These are phyloP conservation scores for Pterobdella sp. DNA, from an alignment of 2,888 invertebrate species.

Conservation along the genomic window DNA sequence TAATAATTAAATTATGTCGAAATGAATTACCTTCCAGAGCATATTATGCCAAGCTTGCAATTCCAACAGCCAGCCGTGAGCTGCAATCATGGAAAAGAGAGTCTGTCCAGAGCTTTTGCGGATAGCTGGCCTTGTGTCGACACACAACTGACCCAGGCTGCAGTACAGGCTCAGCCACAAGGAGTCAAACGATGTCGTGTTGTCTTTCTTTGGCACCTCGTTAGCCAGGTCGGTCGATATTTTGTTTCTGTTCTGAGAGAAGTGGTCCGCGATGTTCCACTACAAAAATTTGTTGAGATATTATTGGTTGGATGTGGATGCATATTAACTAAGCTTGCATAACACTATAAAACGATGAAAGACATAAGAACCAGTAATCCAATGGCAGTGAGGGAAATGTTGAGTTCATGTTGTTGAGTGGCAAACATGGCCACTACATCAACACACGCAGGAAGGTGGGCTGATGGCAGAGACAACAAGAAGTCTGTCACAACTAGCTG, in stretches of 20 bases:
- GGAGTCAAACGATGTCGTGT: conserved; percentile 66
- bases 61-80: conserved; percentile 80
- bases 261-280: conserved; percentile 98
- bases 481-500: conserved; percentile 91
- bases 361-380: conserved; percentile 82
- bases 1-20: background rate
- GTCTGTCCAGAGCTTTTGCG: conserved; percentile 95
- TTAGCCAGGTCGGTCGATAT: conserved; percentile 44
- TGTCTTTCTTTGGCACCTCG: conserved; percentile 19
- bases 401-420: conserved; percentile 87
- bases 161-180: conserved; percentile 85
- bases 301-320: too few relatives aligned
- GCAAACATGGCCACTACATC: conserved; percentile 92
- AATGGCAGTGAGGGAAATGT: conserved; percentile 91
- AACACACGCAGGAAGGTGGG: conserved; percentile 79
- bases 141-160: conserved; percentile 63
- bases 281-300: conserved; percentile 55
- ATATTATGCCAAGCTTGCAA: conserved; percentile 86
- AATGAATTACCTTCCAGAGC: conserved; percentile 66
- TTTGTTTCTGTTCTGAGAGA: conserved; percentile 80
- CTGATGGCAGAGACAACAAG: conserved; percentile 80
- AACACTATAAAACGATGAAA: too few relatives aligned
- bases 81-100: conserved; percentile 89
- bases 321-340: too few relatives aligned
- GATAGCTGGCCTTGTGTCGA: conserved; percentile 87